Base-by-base conservation (phyloP, 1,140 invertebrate genomes). In the Cyclargus thomasi region DNA sequence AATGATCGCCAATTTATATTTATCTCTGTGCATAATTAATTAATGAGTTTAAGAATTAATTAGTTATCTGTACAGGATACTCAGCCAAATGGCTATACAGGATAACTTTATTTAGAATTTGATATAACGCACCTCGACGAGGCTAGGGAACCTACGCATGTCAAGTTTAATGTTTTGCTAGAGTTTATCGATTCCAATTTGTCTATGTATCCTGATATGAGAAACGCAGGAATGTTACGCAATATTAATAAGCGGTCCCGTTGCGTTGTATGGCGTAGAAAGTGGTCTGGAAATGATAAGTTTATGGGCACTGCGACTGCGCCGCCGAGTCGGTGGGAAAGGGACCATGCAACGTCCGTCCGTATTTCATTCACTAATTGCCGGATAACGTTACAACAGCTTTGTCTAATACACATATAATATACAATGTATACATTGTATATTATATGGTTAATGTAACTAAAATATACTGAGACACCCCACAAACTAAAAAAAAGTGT, bases 291-390 rank as follows among this genome's bases (percentile, higher is more conserved):
- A 70, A 65, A 68, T 18, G 20, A 70, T 63, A 67, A 70, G 64
- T 64, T 55, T 70, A 39, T 11, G 35, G 47, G 47, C 59, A 36
- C 67, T 67, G 63, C 63, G 39, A 8, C 39, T 47, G 39, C 39
- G 39, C 39, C 2, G 39, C 39, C 39, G 39, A 8, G 39, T 11
- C 39, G 39, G 39, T 47, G 62, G 55, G 73, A 70, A 72, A 72
- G 68, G 64, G 64, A 66, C 67, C 29, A 63, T 66, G 67, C 70
- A 69, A 66, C 62, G 67, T 71, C 70, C 70, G 70, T 29, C 70
- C 20, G 65, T 72, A 68, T 47, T 63, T 68, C 39, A 68, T 68
- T 36, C 59, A 68, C 63, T 67, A 67, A 67, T 67, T 57, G 65
- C 65, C 65, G 65, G 65, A 67, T 66, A 66, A 53, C 39, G 65